Evolutionary conservation across 2,888 invertebrate genomes (phyloP).

Genomic region (Pyrgus malvae): DNA sequence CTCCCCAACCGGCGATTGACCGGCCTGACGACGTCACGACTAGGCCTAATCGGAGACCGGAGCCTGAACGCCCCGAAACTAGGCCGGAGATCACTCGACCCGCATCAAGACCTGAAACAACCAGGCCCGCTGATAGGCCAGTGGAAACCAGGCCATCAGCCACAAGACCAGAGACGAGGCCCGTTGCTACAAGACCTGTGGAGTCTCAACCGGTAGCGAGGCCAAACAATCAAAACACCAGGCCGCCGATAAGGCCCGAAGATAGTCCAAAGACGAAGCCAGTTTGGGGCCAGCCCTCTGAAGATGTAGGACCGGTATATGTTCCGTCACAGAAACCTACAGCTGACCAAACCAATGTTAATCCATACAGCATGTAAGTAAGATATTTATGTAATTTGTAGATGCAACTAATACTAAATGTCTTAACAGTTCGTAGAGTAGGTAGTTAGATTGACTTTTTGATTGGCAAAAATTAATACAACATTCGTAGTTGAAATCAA

Average conservation of each 20-base stretch:
- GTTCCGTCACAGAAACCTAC: conserved; percentile 50
- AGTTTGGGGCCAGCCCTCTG: conserved; percentile 47
- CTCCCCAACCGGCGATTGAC: conserved; percentile 50
- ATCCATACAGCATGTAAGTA: conserved; percentile 66
- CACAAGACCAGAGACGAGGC: conserved; percentile 22
- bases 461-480: too few relatives aligned
- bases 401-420: background rate
- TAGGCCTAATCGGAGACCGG: conserved; percentile 24
- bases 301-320: conserved; percentile 54
- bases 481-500: too few relatives aligned
- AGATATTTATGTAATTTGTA: background rate
- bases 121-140: conserved; percentile 22
- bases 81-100: background rate
- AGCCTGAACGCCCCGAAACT: background rate
- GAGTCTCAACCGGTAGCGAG: conserved; percentile 13
- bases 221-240: conserved; percentile 27
- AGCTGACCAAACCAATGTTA: conserved; percentile 42
- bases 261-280: conserved; percentile 53
- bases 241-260: conserved; percentile 46
- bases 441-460: background rate
- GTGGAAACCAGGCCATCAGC: conserved; percentile 26
- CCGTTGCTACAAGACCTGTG: conserved; percentile 1
- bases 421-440: background rate
- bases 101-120: background rate
- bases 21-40: conserved; percentile 39